phyloP scores from a whole-genome alignment of 1,140 invertebrate genomes.

The Sarcophaga peregrina region DNA sequence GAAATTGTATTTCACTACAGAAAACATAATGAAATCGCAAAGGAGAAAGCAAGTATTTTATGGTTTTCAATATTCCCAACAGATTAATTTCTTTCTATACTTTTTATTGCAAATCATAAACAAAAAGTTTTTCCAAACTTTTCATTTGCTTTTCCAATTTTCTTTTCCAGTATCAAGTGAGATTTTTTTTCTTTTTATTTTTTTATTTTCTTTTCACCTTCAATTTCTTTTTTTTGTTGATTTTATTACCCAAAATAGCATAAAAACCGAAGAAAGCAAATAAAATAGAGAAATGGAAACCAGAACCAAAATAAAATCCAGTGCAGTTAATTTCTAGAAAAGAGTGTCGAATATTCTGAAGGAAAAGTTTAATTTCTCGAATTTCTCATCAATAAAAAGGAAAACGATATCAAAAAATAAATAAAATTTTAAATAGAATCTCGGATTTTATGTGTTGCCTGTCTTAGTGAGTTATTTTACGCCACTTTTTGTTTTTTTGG shows the following conservation, averaged over 20 bases:
- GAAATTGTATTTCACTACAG: neutral
- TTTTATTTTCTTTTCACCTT: neutral
- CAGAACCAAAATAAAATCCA: too few species aligned
- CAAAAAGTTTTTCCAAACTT: neutral
- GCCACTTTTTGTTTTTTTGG: neutral
- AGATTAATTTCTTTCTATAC: slow-evolving; percentile 4
- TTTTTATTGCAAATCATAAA: slow-evolving; percentile 7
- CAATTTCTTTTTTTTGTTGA: neutral
- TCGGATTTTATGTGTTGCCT: neutral
- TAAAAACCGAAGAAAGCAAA: slow-evolving; percentile 1
- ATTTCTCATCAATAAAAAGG: neutral
- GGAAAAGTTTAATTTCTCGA: neutral
- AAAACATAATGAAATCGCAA: neutral
- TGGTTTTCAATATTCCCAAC: slow-evolving; percentile 9
- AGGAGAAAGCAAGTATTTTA: neutral
- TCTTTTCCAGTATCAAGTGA: neutral
- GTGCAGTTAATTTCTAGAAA: neutral
- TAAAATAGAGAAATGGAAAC: neutral
- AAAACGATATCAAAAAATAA: neutral
- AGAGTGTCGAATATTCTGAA: neutral
- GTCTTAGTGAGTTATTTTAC: neutral
- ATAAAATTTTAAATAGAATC: slow-evolving; percentile 6
- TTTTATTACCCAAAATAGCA: neutral
- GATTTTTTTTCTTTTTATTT: neutral
- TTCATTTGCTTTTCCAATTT: neutral